Percentiles rank a stretch among this genome's conserved stretches.
Conservation (phyloP, 2,888 invertebrate genomes). For the Eucriotettix oculatus region DNA sequence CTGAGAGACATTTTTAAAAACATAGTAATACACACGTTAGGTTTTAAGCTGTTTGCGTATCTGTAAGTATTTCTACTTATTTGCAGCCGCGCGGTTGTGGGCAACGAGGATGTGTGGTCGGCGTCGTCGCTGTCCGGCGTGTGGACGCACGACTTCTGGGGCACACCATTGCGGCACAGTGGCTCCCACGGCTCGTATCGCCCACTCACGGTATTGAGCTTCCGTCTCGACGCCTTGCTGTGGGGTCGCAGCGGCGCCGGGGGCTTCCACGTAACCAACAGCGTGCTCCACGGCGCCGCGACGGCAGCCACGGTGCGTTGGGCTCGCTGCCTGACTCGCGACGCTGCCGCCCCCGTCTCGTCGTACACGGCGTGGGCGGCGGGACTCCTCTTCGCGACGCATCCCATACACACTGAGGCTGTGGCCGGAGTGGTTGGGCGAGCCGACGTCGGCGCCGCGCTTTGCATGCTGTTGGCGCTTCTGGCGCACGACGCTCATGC, state of each 20-base stretch:
- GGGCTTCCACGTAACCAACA: constrained; percentile 33
- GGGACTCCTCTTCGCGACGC: constrained; percentile 33
- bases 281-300: constrained; percentile 26
- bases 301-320: constrained; percentile 25
- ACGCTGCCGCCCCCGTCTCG: background rate
- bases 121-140: no score
- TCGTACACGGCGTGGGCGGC: constrained; percentile 25
- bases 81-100: no score
- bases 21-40: no score
- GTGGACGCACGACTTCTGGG: constrained; percentile 33
- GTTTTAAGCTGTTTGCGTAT: no score
- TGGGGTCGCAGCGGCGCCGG: constrained; percentile 16
- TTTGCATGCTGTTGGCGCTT: constrained; percentile 60
- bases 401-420: constrained; percentile 39
- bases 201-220: constrained; percentile 32
- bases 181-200: constrained; percentile 38
- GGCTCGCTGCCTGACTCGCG: constrained; percentile 11
- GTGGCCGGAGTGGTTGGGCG: constrained; percentile 46
- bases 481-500: background rate
- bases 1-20: no score
- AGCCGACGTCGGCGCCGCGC: constrained; percentile 82
- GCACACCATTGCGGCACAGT: constrained; percentile 31
- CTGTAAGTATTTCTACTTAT: no score
- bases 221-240: constrained; percentile 24
- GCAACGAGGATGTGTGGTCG: no score